These are phyloP conservation scores for Myripristis murdjan DNA, from an alignment of 2,797 vertebrate species.

Conservation along the genomic window DNA sequence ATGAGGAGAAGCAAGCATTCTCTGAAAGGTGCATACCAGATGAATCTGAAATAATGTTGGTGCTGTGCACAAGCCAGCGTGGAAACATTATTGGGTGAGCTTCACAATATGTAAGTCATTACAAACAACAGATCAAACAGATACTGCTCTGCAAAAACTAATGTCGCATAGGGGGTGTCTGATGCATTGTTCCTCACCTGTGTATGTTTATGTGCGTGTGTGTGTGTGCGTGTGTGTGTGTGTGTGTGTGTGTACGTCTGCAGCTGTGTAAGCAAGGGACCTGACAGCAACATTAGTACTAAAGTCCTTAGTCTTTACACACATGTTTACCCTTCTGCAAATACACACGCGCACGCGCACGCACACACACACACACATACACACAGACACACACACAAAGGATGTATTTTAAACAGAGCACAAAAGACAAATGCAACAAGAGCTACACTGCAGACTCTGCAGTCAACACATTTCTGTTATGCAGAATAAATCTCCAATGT, in stretches of 20 bases:
- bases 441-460: neutral
- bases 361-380: constrained; percentile 11
- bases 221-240: neutral
- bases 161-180: neutral
- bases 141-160: neutral
- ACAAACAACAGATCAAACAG: neutral
- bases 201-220: constrained; percentile 11
- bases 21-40: neutral
- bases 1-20: neutral
- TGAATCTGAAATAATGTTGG: neutral
- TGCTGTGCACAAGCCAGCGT: neutral
- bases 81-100: neutral
- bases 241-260: constrained; percentile 31
- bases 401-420: neutral
- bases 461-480: neutral
- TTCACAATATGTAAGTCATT: constrained; percentile 2
- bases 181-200: constrained; percentile 2
- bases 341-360: constrained; percentile 16
- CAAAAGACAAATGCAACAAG: neutral
- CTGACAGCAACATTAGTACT: constrained; percentile 48
- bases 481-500: constrained; percentile 6
- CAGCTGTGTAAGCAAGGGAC: constrained; percentile 63
- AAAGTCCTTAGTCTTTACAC: constrained; percentile 30
- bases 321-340: constrained; percentile 21
- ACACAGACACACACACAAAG: neutral